A percentile compares a stretch with the other conserved stretches of the same genome.
phyloP scores from a whole-genome alignment of 2,113 vertebrate genomes.

The Rhineura floridana region DNA sequence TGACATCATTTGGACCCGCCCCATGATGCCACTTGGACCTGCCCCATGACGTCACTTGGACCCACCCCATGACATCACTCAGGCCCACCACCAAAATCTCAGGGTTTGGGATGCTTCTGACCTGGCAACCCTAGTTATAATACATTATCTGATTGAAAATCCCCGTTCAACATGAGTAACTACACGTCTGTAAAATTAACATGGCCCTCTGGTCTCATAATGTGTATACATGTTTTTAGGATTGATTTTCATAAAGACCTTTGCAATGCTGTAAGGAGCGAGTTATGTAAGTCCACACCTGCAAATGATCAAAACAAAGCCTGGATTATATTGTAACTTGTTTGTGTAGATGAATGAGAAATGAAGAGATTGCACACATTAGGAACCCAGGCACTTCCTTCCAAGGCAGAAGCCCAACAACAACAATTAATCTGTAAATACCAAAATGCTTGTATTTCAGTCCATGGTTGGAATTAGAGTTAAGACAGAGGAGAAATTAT shows the following conservation, averaged over 20 bases:
- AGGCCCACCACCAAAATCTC: no score
- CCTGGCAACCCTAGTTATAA: no score
- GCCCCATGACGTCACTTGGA: no score
- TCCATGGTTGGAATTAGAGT: not conserved
- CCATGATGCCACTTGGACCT: no score
- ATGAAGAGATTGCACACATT: conserved; percentile 10
- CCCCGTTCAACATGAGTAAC: not conserved
- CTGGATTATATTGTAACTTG: conserved; percentile 8
- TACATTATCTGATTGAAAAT: not conserved
- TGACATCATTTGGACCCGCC: no score
- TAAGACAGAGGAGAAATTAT: not conserved
- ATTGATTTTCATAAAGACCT: not conserved
- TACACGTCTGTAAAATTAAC: not conserved
- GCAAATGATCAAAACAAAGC: not conserved
- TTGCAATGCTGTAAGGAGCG: not conserved
- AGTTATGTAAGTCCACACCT: not conserved
- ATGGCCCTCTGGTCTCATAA: no score
- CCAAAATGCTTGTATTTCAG: not conserved
- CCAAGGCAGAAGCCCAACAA: conserved; percentile 6
- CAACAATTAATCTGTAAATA: conserved; percentile 11
- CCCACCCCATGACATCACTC: no score
- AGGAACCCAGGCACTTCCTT: not conserved
- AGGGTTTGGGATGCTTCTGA: no score
- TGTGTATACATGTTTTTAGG: not conserved
- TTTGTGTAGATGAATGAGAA: not conserved